A percentile compares a stretch with the other conserved stretches of the same genome.
These are phyloP conservation scores for Drosophila anomalata DNA, from an alignment of 2,888 invertebrate genomes.

Conservation along the genomic window DNA sequence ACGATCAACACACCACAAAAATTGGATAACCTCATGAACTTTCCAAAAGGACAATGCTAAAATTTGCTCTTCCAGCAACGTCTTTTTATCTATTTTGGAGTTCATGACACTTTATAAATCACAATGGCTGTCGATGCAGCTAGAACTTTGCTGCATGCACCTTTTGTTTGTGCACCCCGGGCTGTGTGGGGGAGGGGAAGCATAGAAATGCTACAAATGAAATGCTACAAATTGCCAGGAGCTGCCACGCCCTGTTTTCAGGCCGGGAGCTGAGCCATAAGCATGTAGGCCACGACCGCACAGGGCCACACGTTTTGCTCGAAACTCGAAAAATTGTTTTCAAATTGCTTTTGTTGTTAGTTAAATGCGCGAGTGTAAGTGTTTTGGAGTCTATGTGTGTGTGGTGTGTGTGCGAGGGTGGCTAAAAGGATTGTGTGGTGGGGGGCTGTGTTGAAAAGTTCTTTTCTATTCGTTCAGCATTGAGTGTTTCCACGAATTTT, in stretches of 20 bases:
- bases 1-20: neutral
- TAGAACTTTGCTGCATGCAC: slow-evolving; percentile 34
- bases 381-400: neutral
- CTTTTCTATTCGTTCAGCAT: slow-evolving; percentile 22
- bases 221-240: slow-evolving; percentile 49
- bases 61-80: neutral
- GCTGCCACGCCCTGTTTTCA: slow-evolving; percentile 37
- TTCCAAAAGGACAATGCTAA: neutral
- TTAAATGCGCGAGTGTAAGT: slow-evolving; percentile 43
- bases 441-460: slow-evolving; percentile 37
- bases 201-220: slow-evolving; percentile 21
- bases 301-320: slow-evolving; percentile 41
- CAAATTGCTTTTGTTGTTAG: slow-evolving; percentile 58
- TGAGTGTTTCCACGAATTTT: slow-evolving; percentile 56
- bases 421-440: neutral
- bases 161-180: slow-evolving; percentile 29
- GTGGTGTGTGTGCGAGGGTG: slow-evolving; percentile 1
- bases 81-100: slow-evolving; percentile 17
- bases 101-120: slow-evolving; percentile 23
- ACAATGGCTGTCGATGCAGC: slow-evolving; percentile 26
- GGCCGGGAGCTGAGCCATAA: slow-evolving; percentile 15
- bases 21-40: neutral
- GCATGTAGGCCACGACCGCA: slow-evolving; percentile 39
- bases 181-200: neutral
- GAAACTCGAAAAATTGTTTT: slow-evolving; percentile 52